Percentiles rank a stretch among this genome's conserved stretches.
These are phyloP conservation scores for Cataglyphis altisquamis DNA, from an alignment of 2,888 invertebrate species.

Conservation along the genomic window DNA sequence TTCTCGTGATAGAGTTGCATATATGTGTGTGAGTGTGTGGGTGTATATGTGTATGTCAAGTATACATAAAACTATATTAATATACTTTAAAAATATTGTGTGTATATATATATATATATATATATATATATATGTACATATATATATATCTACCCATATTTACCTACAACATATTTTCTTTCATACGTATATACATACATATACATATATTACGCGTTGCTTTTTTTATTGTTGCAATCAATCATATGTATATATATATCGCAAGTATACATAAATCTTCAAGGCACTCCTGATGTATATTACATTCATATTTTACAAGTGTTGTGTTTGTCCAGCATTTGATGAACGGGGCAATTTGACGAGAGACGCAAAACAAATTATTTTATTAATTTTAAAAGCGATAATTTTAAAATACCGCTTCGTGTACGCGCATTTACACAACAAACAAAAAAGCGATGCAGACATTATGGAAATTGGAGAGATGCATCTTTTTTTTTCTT, in stretches of 20 bases:
- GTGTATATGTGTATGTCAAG: slow-evolving; percentile 35
- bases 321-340: slow-evolving; percentile 70
- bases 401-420: not conserved
- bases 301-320: slow-evolving; percentile 84
- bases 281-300: slow-evolving; percentile 86
- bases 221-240: slow-evolving; percentile 51
- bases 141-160: slow-evolving; percentile 75
- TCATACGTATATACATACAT: slow-evolving; percentile 72
- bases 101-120: slow-evolving; percentile 71
- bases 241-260: slow-evolving; percentile 78
- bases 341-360: slow-evolving; percentile 66
- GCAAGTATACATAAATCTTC: slow-evolving; percentile 84
- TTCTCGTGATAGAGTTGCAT: slow-evolving; percentile 50
- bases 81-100: slow-evolving; percentile 74
- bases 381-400: slow-evolving; percentile 30
- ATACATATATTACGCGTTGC: slow-evolving; percentile 58
- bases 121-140: slow-evolving; percentile 71
- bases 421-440: slow-evolving; percentile 36
- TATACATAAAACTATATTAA: slow-evolving; percentile 69
- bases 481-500: slow-evolving; percentile 19
- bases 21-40: not conserved
- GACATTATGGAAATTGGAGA: slow-evolving; percentile 25
- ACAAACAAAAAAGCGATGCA: slow-evolving; percentile 36
- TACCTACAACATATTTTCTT: slow-evolving; percentile 76
- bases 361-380: slow-evolving; percentile 62